Evolutionary conservation across 2,797 vertebrate species (phyloP).

Genomic region (Sciurus carolinensis): DNA sequence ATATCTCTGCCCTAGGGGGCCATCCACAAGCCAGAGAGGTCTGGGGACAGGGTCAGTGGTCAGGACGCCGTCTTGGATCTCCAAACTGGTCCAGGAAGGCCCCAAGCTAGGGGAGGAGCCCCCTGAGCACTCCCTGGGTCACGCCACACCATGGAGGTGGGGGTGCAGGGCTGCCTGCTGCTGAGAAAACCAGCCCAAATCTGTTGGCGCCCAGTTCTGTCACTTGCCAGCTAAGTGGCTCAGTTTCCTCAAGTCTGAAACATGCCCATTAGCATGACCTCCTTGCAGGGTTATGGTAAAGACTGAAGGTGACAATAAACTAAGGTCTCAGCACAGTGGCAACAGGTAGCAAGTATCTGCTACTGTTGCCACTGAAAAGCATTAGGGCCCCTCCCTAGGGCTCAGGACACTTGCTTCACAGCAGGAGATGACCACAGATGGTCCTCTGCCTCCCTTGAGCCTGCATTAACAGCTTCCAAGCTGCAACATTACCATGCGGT

Average conservation of each 20-base stretch:
- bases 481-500: neutral
- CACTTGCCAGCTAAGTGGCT: neutral
- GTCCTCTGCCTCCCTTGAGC: neutral
- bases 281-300: neutral
- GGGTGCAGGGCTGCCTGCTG: neutral
- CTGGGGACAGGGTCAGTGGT: neutral
- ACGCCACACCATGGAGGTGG: neutral
- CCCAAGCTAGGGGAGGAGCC: neutral
- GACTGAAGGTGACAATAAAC: neutral
- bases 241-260: neutral
- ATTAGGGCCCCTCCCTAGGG: neutral
- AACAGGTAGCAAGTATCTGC: neutral
- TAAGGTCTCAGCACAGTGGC: neutral
- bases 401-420: neutral
- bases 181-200: neutral
- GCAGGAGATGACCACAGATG: neutral
- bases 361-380: neutral
- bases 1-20: neutral
- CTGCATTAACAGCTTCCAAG: neutral
- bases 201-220: neutral
- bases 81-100: neutral
- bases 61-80: neutral
- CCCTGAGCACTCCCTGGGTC: accelerated
- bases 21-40: neutral
- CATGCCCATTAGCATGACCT: too few species aligned